These are phyloP conservation scores for Myanophis thanlyinensis DNA, from an alignment of 2,113 vertebrate species.

Conservation along the genomic window DNA sequence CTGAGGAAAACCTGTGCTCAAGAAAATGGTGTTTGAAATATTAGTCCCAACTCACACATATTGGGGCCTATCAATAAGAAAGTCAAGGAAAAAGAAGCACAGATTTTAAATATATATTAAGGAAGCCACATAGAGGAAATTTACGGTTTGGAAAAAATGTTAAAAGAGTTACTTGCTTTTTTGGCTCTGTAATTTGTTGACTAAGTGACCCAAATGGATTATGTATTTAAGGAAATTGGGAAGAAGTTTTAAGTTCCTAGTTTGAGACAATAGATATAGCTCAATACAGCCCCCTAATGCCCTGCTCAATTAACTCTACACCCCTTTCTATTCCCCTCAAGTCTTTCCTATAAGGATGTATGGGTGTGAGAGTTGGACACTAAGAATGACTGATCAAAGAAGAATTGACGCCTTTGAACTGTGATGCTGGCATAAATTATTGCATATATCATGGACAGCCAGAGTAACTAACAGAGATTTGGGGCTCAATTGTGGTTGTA, in stretches of 20 bases:
- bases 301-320: not conserved
- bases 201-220: not conserved
- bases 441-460: not conserved
- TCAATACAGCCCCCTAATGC: not conserved
- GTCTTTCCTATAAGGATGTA: not conserved
- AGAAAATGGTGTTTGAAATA: too few species aligned
- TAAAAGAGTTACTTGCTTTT: not conserved
- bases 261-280: not conserved
- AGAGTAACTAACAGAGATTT: not conserved
- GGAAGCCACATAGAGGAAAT: not conserved
- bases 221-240: not conserved
- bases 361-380: not conserved
- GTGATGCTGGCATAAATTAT: not conserved
- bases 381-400: not conserved
- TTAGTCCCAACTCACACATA: too few species aligned
- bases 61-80: too few species aligned
- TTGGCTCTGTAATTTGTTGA: not conserved
- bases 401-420: not conserved
- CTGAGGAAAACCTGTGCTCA: too few species aligned
- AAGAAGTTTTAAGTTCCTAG: not conserved
- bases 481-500: too few species aligned
- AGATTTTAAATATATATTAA: not conserved
- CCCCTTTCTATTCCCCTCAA: not conserved
- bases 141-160: not conserved
- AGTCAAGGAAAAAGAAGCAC: too few species aligned